Evolutionary conservation across 1,140 invertebrate genomes (phyloP).

Genomic region (Apis mellifera): Amel_HAv3.1 CM009938.2:3123501-3124000

Average conservation of each 20-base stretch:
- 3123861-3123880: conserved; percentile 53
- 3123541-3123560: conserved; percentile 4
- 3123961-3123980: not conserved
- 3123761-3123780: conserved; percentile 40
- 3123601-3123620: too few species aligned
- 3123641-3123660: conserved; percentile 55
- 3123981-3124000: too few species aligned
- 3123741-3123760: conserved; percentile 69
- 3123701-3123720: conserved; percentile 60
- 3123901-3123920: conserved; percentile 24
- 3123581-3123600: not conserved
- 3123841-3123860: conserved; percentile 34
- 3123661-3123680: conserved; percentile 62
- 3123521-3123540: conserved; percentile 9
- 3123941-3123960: not conserved
- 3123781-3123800: conserved; percentile 57
- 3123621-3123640: conserved; percentile 43
- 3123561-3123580: not conserved
- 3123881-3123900: conserved; percentile 32
- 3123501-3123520: not conserved
- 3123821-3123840: conserved; percentile 33
- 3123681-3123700: conserved; percentile 57
- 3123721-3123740: conserved; percentile 73
- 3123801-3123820: conserved; percentile 61
- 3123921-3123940: conserved; percentile 16